phyloP scores from a whole-genome alignment of 2,797 vertebrate genomes.

The Australoheros facetus region DNA sequence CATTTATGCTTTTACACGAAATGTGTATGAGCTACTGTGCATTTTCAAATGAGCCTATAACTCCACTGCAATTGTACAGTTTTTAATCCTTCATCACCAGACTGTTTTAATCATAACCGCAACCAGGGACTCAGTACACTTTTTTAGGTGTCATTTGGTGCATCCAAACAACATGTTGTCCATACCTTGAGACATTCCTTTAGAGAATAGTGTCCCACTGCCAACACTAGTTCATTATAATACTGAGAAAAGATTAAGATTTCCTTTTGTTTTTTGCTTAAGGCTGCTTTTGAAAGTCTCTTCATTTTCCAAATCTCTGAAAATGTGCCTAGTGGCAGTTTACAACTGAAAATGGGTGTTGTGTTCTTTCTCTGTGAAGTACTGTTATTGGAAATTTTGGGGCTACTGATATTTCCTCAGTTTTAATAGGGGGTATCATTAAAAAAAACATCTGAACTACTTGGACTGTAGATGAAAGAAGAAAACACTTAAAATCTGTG shows the following conservation, averaged over 20 bases:
- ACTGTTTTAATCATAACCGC: conserved; percentile 52
- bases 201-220: conserved; percentile 60
- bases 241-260: not conserved
- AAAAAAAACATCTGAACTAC: not conserved
- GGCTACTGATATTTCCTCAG: conserved; percentile 47
- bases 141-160: conserved; percentile 17
- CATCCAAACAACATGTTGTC: conserved; percentile 7
- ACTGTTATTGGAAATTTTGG: conserved; percentile 50
- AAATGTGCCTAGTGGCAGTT: conserved; percentile 67
- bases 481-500: conserved; percentile 1
- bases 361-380: conserved; percentile 48
- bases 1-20: conserved; percentile 39
- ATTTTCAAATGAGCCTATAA: conserved; percentile 33
- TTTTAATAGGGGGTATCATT: conserved; percentile 35
- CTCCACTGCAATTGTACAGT: conserved; percentile 47
- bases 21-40: conserved; percentile 22
- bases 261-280: conserved; percentile 25
- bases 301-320: conserved; percentile 43
- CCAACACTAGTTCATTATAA: conserved; percentile 46
- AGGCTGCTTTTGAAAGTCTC: conserved; percentile 45
- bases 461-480: conserved; percentile 32
- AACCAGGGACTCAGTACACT: conserved; percentile 38
- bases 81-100: conserved; percentile 36
- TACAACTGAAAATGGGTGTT: conserved; percentile 34
- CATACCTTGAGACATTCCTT: conserved; percentile 61